A percentile compares a stretch with the other conserved stretches of the same genome.
Evolutionary conservation across 2,888 invertebrate genomes (phyloP).

Genomic region (Alloscopus bannaensis): DNA sequence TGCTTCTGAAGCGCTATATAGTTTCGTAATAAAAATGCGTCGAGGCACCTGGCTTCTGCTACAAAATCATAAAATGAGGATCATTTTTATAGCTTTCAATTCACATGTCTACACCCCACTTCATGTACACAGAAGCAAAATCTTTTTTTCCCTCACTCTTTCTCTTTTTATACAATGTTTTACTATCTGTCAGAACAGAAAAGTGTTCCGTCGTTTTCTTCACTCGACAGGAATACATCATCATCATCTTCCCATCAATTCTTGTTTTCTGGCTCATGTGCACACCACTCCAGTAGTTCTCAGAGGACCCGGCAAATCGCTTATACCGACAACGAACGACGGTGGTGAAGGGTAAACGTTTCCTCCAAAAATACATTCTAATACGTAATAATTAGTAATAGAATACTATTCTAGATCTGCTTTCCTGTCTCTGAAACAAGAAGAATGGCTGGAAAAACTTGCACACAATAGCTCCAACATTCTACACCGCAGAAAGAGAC

Average conservation of each 20-base stretch:
- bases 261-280: no score
- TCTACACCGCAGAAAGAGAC: no score
- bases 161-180: background rate
- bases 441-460: background rate
- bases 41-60: slow-evolving; percentile 25
- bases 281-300: no score
- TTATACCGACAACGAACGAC: background rate
- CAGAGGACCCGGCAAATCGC: background rate
- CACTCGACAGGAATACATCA: background rate
- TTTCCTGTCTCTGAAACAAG: background rate
- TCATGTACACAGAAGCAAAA: background rate
- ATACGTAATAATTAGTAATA: background rate
- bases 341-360: background rate
- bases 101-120: background rate
- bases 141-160: no score
- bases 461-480: no score
- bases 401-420: slow-evolving; percentile 4
- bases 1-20: no score
- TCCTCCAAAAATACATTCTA: background rate
- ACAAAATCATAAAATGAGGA: slow-evolving; percentile 24
- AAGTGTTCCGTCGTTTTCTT: background rate
- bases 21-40: background rate
- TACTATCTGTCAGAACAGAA: slow-evolving; percentile 8
- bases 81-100: slow-evolving; percentile 16
- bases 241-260: no score